Percentiles rank a stretch among this genome's conserved stretches.
Conservation (phyloP, 2,888 invertebrate species). For the Meteorus cinctellus region DNA sequence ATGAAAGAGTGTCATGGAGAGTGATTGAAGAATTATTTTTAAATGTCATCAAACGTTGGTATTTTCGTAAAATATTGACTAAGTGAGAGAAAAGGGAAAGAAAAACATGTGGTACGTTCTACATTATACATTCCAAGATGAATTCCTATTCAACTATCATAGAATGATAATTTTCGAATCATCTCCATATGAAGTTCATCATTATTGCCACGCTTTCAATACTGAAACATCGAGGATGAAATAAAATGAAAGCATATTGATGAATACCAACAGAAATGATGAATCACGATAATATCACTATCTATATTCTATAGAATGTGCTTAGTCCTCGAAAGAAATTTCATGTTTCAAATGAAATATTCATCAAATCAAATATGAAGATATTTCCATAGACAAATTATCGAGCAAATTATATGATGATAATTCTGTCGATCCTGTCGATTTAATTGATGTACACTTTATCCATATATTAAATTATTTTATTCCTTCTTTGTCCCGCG, state of each 20-base stretch:
- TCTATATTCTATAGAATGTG: not conserved
- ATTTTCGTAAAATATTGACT: not conserved
- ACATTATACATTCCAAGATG: not conserved
- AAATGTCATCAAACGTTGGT: not conserved
- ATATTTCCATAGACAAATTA: not conserved
- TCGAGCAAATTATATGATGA: not conserved
- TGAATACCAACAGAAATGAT: constrained; percentile 37
- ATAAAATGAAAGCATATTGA: constrained; percentile 26
- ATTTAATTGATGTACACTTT: not conserved
- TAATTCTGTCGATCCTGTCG: not conserved
- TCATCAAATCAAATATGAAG: no score
- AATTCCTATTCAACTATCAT: not conserved
- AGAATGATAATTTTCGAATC: not conserved
- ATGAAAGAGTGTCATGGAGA: constrained; percentile 1
- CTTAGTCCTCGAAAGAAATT: not conserved
- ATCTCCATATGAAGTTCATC: not conserved
- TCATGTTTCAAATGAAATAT: no score
- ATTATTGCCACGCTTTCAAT: not conserved
- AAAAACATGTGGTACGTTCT: not conserved
- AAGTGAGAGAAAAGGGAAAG: not conserved
- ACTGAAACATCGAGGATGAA: not conserved
- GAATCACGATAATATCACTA: constrained; percentile 26
- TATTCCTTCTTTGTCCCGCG: not conserved
- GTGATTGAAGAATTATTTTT: constrained; percentile 6
- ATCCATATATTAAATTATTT: no score